Evolutionary conservation across 2,113 vertebrate genomes (phyloP), one percentile per base, ranked within the genome.

Genomic region (Erpornis zantholeuca): DNA sequence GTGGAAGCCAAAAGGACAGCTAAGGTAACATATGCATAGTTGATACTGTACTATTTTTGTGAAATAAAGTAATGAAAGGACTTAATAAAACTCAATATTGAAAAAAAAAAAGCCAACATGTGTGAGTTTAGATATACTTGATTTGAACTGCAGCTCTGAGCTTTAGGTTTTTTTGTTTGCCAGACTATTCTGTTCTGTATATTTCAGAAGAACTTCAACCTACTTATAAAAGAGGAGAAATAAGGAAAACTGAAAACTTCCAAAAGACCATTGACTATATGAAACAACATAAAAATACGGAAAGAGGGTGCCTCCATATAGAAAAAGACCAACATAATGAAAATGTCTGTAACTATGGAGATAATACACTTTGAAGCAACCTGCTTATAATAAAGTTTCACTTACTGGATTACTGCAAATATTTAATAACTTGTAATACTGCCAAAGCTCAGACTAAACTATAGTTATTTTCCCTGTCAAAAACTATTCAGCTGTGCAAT

Each of bases 341-440:
- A 92, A 90, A 82, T 63, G 13, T 35, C 72, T 78, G 86, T 86
- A 86, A 71, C 92, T 77, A 73, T 68, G 82, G 79, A 79, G 70
- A 95, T 83, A 93, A 87, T 54, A 84, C 12, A 60, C 82, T 78
- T 90, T 49, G 86, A 92, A 95, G n/a, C 61, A 90, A 96, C 85
- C 92, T 93, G 90, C 75, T 61, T 84, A 70, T 90, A 95, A 83
- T 59, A 87, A 80, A 71, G 75, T 78, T 92, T 84, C 42, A 57
- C 75, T 97, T 97, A 92, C 90, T 94, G 90, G 79, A 96, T 96
- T 97, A 95, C 90, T 81, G 88, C 66, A 95, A 95, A 93, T 96
- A 95, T 91, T 94, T 92, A 96, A 96, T 94, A 90, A 88, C 68
- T 91, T 95, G 79, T 84, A 92, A 35, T 86, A 69, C 85, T 96